These are phyloP conservation scores for Toxonevra muliebris DNA, from an alignment of 2,888 invertebrate species.

Conservation along the genomic window DNA sequence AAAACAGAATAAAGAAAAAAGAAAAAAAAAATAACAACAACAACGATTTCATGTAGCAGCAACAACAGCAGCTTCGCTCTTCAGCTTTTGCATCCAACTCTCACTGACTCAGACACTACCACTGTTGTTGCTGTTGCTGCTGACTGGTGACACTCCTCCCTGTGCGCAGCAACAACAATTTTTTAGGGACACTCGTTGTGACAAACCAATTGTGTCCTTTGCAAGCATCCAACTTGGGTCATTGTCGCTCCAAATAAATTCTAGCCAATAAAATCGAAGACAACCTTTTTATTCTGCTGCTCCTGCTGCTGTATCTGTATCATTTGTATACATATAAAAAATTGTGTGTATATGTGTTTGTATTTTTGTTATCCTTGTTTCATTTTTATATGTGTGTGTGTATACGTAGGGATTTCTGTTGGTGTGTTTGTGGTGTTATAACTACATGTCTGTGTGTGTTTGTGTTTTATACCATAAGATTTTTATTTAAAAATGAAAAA, in stretches of 20 bases:
- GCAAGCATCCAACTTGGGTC: conserved; percentile 47
- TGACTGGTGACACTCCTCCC: conserved; percentile 5
- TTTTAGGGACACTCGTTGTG: conserved; percentile 36
- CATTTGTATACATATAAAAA: neutral
- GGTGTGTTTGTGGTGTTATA: too few relatives aligned
- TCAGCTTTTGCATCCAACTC: neutral
- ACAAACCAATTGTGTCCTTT: conserved; percentile 51
- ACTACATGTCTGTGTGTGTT: too few relatives aligned
- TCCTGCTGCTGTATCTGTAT: neutral
- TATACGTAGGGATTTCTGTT: too few relatives aligned
- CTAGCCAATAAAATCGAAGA: conserved; percentile 48
- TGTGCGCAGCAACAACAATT: conserved; percentile 35
- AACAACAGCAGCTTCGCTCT: conserved; percentile 5
- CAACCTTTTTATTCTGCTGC: conserved; percentile 25
- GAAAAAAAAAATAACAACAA: neutral
- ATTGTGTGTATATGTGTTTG: neutral
- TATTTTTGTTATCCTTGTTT: neutral
- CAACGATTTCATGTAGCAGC: neutral
- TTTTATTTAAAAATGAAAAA: too few relatives aligned
- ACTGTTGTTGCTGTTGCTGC: neutral
- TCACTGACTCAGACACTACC: neutral
- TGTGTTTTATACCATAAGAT: too few relatives aligned
- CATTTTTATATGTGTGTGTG: too few relatives aligned
- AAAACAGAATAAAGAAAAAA: neutral
- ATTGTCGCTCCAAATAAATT: conserved; percentile 47